These are phyloP conservation scores for Solea senegalensis DNA, from an alignment of 2,113 vertebrate genomes.

Conservation along the genomic window DNA sequence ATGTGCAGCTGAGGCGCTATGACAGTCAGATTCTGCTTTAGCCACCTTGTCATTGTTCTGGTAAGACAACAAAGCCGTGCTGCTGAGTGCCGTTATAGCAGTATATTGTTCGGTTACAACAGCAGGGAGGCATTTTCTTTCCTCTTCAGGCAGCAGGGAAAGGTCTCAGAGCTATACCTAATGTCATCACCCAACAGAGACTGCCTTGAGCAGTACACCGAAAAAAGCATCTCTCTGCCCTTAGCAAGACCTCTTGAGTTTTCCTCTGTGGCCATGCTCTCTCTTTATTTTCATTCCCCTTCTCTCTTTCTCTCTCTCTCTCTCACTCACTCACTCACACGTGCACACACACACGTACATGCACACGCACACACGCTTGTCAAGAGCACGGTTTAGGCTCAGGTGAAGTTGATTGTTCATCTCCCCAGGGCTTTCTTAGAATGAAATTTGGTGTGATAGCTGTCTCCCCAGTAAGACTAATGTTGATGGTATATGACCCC, in stretches of 20 bases:
- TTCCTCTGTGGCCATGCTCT: constrained; percentile 30
- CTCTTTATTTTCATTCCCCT: neutral
- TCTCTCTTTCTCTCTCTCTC: neutral
- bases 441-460: constrained; percentile 69
- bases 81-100: neutral
- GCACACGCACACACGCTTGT: constrained; percentile 16
- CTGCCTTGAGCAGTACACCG: constrained; percentile 38
- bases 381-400: constrained; percentile 28
- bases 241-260: constrained; percentile 56
- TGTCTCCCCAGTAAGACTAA: constrained; percentile 63
- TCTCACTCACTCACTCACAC: constrained; percentile 1
- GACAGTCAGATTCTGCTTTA: constrained; percentile 28
- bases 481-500: constrained; percentile 54
- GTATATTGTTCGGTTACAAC: constrained; percentile 11
- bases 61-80: constrained; percentile 18
- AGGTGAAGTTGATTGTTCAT: constrained; percentile 63
- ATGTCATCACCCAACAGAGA: constrained; percentile 47
- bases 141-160: constrained; percentile 32
- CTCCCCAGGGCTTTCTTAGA: constrained; percentile 60
- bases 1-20: neutral
- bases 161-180: constrained; percentile 46
- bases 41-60: constrained; percentile 39
- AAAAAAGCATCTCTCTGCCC: constrained; percentile 47
- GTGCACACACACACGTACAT: neutral
- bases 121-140: constrained; percentile 27